Percentiles rank a stretch among this genome's conserved stretches.
These are phyloP conservation scores for Cercopithecus neglectus DNA, from an alignment of 2,797 vertebrate species.

Conservation along the genomic window DNA sequence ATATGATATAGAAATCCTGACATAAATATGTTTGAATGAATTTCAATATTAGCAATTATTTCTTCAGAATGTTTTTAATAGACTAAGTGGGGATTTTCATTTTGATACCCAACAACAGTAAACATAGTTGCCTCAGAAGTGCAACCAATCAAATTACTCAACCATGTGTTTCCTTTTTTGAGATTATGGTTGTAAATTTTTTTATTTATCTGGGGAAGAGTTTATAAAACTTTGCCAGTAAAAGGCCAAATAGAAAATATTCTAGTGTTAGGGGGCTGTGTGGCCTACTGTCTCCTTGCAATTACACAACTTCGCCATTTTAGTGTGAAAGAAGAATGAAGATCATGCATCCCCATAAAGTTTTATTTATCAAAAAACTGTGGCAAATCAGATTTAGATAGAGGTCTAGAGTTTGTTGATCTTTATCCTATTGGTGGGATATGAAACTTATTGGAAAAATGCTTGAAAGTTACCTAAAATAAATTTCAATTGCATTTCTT, in stretches of 20 bases:
- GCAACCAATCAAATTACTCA: background rate
- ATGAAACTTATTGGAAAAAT: background rate
- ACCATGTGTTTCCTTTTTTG: background rate
- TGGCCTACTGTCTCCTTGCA: background rate
- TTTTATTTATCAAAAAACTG: background rate
- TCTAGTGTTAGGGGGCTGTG: background rate
- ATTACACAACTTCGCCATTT: background rate
- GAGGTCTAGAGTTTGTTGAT: background rate
- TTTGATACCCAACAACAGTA: background rate
- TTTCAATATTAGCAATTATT: background rate
- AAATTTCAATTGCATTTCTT: background rate
- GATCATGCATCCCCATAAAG: background rate
- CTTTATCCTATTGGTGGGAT: background rate
- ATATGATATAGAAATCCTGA: background rate
- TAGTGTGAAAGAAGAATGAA: background rate
- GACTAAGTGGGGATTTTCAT: background rate
- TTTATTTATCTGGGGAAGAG: background rate
- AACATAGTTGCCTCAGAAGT: background rate
- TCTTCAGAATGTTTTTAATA: background rate
- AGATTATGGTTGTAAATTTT: background rate
- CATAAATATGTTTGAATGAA: background rate
- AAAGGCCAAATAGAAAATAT: background rate
- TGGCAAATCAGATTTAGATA: background rate
- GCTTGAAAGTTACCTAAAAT: background rate
- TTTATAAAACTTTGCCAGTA: background rate